phyloP scores from a whole-genome alignment of 1,140 invertebrate genomes.

The Acyrthosiphon pisum region DNA sequence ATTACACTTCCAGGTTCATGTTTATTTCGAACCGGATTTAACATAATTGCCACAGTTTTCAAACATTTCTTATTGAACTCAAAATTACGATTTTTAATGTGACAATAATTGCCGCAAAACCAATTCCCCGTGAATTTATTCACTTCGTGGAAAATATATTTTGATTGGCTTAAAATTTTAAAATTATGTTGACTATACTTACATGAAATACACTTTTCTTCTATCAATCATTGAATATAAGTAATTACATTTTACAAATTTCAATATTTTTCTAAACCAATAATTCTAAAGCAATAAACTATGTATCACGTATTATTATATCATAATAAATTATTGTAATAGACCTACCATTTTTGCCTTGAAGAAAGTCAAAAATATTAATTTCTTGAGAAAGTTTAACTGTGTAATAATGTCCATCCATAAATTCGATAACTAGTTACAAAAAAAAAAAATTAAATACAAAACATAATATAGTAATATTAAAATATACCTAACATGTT shows the following conservation, averaged over 20 bases:
- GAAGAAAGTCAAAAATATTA: not conserved
- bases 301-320: not conserved
- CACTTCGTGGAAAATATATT: not conserved
- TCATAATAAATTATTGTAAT: not conserved
- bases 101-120: not conserved
- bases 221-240: not conserved
- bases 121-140: not conserved
- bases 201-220: not conserved
- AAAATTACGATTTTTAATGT: not conserved
- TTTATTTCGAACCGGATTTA: not conserved
- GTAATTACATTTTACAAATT: not conserved
- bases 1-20: not conserved
- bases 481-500: too few relatives aligned
- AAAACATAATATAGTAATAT: too few relatives aligned
- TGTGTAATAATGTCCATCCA: not conserved
- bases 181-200: not conserved
- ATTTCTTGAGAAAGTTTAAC: not conserved
- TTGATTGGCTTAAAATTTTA: not conserved
- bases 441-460: not conserved
- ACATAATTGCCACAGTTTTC: not conserved
- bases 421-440: not conserved
- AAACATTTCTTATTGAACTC: not conserved
- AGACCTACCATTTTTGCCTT: too few relatives aligned
- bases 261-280: not conserved
- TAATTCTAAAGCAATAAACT: not conserved